These are phyloP conservation scores for Dendrocincla fuliginosa DNA, from an alignment of 2,797 vertebrate genomes.

Conservation along the genomic window DNA sequence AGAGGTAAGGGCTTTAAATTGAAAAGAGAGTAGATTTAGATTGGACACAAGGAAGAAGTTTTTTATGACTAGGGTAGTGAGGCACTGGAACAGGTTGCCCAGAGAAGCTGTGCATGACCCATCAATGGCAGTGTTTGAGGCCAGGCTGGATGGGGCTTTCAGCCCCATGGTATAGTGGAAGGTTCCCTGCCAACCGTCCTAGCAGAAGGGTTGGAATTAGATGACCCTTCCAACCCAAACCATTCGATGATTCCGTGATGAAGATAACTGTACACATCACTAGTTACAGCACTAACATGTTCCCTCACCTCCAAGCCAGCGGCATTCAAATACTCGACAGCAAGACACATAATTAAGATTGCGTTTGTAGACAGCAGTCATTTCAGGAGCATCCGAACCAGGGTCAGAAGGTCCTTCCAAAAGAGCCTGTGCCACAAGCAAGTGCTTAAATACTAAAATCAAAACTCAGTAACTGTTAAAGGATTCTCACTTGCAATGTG, in stretches of 20 bases:
- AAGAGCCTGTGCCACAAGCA: not conserved
- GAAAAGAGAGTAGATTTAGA: not conserved
- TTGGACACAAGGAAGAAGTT: not conserved
- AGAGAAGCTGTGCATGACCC: not conserved
- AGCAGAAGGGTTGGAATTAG: not conserved
- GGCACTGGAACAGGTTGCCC: not conserved
- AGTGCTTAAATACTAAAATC: not conserved
- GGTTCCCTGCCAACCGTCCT: not conserved
- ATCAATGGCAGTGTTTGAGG: not conserved
- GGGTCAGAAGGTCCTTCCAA: not conserved
- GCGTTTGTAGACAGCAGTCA: not conserved
- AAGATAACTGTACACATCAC: not conserved
- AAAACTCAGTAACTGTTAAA: not conserved
- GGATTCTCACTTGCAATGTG: not conserved
- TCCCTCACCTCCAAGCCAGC: not conserved
- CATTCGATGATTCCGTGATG: not conserved
- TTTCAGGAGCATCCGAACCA: not conserved
- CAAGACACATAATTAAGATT: not conserved
- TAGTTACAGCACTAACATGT: fast-evolving
- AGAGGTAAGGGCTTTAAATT: not conserved
- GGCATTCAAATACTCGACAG: not conserved
- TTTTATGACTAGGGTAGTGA: not conserved
- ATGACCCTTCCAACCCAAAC: not conserved
- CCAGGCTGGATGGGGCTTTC: not conserved
- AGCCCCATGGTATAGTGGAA: not conserved